A percentile compares a stretch with the other conserved stretches of the same genome.
Evolutionary conservation across 2,888 invertebrate genomes (phyloP).

Genomic region (Cerastis leucographa): DNA sequence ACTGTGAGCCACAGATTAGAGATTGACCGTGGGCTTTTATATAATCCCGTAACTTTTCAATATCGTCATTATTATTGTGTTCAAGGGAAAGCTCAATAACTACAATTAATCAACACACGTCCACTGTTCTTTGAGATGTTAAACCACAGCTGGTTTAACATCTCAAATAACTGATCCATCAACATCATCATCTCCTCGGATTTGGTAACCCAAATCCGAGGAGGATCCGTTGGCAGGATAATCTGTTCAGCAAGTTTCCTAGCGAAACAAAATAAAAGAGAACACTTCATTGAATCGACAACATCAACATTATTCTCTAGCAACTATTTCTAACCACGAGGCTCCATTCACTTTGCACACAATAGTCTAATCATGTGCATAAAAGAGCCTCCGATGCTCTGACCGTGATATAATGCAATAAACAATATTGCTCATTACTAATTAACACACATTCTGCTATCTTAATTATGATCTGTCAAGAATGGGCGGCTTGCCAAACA

Average conservation of each 20-base stretch:
- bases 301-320: neutral
- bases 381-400: conserved; percentile 9
- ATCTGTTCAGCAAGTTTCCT: neutral
- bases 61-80: neutral
- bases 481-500: conserved; percentile 40
- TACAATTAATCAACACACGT: neutral
- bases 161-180: too few relatives aligned
- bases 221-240: neutral
- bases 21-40: neutral
- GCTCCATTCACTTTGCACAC: neutral
- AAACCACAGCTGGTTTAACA: too few relatives aligned
- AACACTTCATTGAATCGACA: neutral
- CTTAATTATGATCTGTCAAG: conserved; percentile 57
- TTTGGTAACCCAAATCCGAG: too few relatives aligned
- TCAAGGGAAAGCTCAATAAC: neutral
- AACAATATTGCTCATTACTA: conserved; percentile 43
- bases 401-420: conserved; percentile 34
- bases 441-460: conserved; percentile 52
- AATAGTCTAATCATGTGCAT: conserved; percentile 38
- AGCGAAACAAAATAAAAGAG: neutral
- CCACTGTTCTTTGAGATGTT: neutral
- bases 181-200: too few relatives aligned
- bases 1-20: neutral
- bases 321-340: neutral
- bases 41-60: neutral